Base-by-base conservation (phyloP, 2,797 vertebrate species). In the Protosalanx chinensis region DNA sequence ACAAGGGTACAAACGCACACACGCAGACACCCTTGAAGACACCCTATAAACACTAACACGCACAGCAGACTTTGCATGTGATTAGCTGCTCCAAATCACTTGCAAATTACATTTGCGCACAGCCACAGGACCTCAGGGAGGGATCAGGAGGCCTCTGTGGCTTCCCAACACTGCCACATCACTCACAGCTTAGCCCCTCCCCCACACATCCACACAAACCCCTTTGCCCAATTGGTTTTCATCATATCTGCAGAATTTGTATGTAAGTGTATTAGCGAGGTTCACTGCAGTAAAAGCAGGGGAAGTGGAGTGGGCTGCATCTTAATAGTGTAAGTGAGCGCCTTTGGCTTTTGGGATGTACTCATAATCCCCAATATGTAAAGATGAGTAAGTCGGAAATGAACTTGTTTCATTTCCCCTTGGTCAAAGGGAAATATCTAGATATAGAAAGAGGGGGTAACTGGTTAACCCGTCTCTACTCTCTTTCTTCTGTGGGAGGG, bases 401-500 rank as follows among this genome's bases (percentile, higher is more conserved):
- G 0, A 46, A 46, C 41, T 46, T 46, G 41, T 46, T 13, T 46
- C 5, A 46, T 46, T 46, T 46, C 41, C 41, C 41, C 7, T 46
- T 46, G 10, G 41, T 46, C 41, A 46, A 41, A 41, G 41, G 41
- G 41, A 46, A 46, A 46, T 8, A 46, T 46, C 41, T 13, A 46
- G 12, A 46, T 13, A 12, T 12, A 46, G 10, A 46, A 41, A 41
- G 8, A 2, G 13, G 13, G 41, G 12, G 3, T 12, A 46, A 46
- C 8, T 41, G 37, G 37, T 41, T 41, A 41, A 41, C 37, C 12
- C 13, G 15, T 80, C 80, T 86, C 83, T 85, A 88, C 87, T 88
- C 87, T 86, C 86, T 85, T 80, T 68, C 75, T 72, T 75, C 82
- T 76, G n/a, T 20, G 82, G 85, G 80, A 75, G 73, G 79, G 81